Evolutionary conservation across 2,113 vertebrate genomes (phyloP).

Genomic region (Bos taurus): DNA sequence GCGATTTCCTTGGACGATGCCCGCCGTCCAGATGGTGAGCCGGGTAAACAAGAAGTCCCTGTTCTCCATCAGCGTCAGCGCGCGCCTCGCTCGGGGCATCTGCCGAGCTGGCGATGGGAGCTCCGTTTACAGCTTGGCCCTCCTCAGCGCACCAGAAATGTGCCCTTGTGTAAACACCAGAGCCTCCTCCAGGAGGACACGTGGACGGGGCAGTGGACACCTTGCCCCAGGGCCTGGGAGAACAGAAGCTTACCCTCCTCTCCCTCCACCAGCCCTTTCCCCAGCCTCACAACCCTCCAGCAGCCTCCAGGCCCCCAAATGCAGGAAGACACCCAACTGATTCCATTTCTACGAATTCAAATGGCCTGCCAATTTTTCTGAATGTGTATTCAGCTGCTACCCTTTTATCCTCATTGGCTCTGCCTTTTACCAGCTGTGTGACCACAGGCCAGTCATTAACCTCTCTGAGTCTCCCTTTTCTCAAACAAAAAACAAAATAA

Average conservation of each 20-base stretch:
- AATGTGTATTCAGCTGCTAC: neutral
- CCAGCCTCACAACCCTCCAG: neutral
- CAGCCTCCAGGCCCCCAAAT: neutral
- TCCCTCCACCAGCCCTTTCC: neutral
- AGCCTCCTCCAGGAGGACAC: neutral
- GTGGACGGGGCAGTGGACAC: neutral
- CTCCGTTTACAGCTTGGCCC: neutral
- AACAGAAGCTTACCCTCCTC: neutral
- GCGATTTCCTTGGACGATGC: slow-evolving; percentile 45
- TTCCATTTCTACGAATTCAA: neutral
- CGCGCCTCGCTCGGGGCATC: slow-evolving; percentile 40
- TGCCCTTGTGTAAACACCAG: slow-evolving; percentile 61
- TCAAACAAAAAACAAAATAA: neutral
- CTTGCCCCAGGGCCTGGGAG: neutral
- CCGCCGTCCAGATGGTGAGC: slow-evolving; percentile 60
- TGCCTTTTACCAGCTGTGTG: neutral
- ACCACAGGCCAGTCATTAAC: neutral
- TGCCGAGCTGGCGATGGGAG: slow-evolving; percentile 31
- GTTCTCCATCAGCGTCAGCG: slow-evolving; percentile 72
- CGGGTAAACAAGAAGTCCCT: slow-evolving; percentile 72
- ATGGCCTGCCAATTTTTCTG: neutral
- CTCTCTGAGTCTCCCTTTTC: neutral
- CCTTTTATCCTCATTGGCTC: neutral
- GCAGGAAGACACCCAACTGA: neutral
- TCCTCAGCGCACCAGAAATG: slow-evolving; percentile 42